Base-by-base conservation (phyloP, 2,797 vertebrate species). In the Dipus sagitta region DNA sequence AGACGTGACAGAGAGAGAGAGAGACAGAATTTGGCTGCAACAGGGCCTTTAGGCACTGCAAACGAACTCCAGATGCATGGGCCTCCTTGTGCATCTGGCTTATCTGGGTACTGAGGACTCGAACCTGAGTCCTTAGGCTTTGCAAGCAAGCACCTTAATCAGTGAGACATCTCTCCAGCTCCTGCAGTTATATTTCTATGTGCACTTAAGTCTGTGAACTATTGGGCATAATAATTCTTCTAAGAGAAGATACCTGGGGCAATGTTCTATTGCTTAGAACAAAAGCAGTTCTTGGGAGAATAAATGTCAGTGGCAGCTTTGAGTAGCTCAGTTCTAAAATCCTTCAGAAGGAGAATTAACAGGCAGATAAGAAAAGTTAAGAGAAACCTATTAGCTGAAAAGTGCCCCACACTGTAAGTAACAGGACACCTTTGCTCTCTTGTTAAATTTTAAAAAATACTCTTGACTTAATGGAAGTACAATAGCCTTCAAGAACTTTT, bases 401-500 rank as follows among this genome's bases (percentile, higher is more conserved):
- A 86, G 4, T 67, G 90, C 62, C 3, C 30, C 15, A 54, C 8
- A 70, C n/a, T 34, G 42, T 83, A 85, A 62, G 15, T 42, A 68
- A 68, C 23, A 10, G 1, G 30, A 24, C 82, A 47, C 3, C 23
- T 96, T 96, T 4, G 0, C 6, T 32, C 2, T 92, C 2, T 75
- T 83, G 14, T 77, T 76, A 94, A 92, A 68, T 90, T 88, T 85
- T 67, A 32, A n/a, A 81, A 86, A 0, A 3, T n/a, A 1, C 28
- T 0, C 34, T 68, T 87, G 52, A 84, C 28, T 94, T 77, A 85
- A 3, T 3, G 47, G 72, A 24, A 11, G 0, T 60, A 77, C 80
- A 91, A 89, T 3, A 89, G 15, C 5, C 15, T 6, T 96, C 1
- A 9, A 26, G 77, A 86, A 9, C 28, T 95, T 92, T 94, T 92